Evolutionary conservation across 2,888 invertebrate species (phyloP).

Genomic region (Muscina levida): DNA sequence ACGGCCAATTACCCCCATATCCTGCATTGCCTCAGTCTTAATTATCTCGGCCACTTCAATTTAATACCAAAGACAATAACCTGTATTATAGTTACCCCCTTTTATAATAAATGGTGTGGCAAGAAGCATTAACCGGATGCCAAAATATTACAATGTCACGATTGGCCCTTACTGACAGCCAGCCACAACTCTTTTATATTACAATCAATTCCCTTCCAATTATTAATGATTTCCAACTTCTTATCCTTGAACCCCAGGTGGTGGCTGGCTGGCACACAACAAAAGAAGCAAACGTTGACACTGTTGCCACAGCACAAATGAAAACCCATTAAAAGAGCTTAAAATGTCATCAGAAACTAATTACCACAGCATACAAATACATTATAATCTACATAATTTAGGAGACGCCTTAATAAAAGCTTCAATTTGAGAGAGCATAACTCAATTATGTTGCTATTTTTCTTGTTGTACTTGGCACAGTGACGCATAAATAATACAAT

Average conservation of each 20-base stretch:
- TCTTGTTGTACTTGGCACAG: neutral
- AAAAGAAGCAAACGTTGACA: neutral
- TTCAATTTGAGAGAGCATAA: slow-evolving; percentile 55
- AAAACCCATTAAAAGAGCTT: slow-evolving; percentile 42
- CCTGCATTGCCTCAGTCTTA: too few relatives aligned
- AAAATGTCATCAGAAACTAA: slow-evolving; percentile 50
- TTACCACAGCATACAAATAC: slow-evolving; percentile 23
- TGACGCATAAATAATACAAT: too few relatives aligned
- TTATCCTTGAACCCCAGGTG: neutral
- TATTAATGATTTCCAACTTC: slow-evolving; percentile 4
- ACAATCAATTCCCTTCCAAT: neutral
- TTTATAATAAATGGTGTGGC: too few relatives aligned
- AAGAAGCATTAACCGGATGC: neutral
- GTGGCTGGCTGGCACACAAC: neutral
- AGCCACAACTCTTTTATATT: neutral
- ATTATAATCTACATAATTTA: slow-evolving; percentile 38
- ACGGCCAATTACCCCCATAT: too few relatives aligned
- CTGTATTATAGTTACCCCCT: too few relatives aligned
- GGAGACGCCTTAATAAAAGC: slow-evolving; percentile 55
- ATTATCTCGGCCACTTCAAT: too few relatives aligned
- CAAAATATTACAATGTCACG: neutral
- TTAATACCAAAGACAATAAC: too few relatives aligned
- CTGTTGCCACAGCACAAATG: neutral
- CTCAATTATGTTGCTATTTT: slow-evolving; percentile 58
- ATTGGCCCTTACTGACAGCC: neutral